Evolutionary conservation across 2,888 invertebrate genomes (phyloP), one percentile per base, ranked within the genome.

Genomic region (Hydrotaea cyrtoneurina): DNA sequence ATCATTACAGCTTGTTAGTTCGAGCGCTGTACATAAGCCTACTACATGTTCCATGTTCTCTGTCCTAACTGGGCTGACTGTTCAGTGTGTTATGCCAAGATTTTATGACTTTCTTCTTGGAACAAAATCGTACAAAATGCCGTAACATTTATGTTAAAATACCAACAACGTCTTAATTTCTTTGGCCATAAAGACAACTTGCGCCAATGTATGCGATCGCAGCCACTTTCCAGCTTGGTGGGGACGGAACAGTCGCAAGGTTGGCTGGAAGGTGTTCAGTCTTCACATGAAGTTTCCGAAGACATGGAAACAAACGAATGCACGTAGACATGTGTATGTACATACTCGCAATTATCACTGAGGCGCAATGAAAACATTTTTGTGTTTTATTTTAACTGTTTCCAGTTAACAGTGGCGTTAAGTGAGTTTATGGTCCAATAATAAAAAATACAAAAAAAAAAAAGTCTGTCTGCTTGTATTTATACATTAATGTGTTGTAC

Each of bases 71-170:
- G 39, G 83, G 5, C 26, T 62, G n/a, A 64, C 69, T 75, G 82
- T 78, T 80, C 50, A n/a, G 2, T 71, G 80, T 90, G 90, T 89
- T 90, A 90, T 88, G 90, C 89, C 87, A 89, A 88, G 88, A 89
- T 90, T 91, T 90, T 87, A 90, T 85, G 89, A 87, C 89, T 90
- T 89, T 76, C 53, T 90, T 90, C 90, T 87, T 81, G 86, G 90
- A 91, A 90, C 90, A 89, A 89, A 90, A 89, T 89, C 88, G 88
- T 90, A 90, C 91, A 91, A 91, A 90, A 91, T 89, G 90, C 89
- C 87, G 87, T 72, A 84, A 72, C 69, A 78, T 69, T 77, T 77
- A 59, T 26, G 75, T 76, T 76, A 57, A 71, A 78, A 46, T 64
- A 43, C 43, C 66, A 46, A 82, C 73, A 81, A 73, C 64, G 31